These are phyloP conservation scores for Benitochromis conjunctus DNA, from an alignment of 2,113 vertebrate species.

Conservation along the genomic window DNA sequence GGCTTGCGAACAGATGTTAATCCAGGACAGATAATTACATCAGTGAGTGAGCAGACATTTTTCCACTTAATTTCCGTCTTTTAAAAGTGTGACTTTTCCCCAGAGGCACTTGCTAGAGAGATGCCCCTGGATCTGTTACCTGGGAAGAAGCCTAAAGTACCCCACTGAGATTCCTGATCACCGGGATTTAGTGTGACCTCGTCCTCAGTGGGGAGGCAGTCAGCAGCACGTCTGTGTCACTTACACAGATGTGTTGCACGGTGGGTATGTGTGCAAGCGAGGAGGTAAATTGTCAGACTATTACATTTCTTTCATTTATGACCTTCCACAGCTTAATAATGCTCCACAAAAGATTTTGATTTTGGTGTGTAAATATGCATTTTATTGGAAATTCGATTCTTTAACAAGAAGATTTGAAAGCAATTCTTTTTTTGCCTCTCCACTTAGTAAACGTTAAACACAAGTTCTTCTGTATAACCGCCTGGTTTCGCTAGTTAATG, in stretches of 20 bases:
- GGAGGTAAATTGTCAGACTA: slow-evolving; percentile 15
- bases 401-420: not conserved
- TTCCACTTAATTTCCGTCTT: slow-evolving; percentile 77
- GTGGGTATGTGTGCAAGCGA: not conserved
- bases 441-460: not conserved
- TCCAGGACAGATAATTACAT: slow-evolving; percentile 82
- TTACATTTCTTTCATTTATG: slow-evolving; percentile 13
- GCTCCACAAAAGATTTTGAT: not conserved
- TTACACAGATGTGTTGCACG: slow-evolving; percentile 11
- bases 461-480: not conserved
- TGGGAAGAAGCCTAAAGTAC: slow-evolving; percentile 56
- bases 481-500: not conserved
- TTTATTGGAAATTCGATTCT: slow-evolving; percentile 1
- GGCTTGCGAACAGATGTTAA: slow-evolving; percentile 77
- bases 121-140: slow-evolving; percentile 48
- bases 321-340: slow-evolving; percentile 4
- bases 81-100: slow-evolving; percentile 76
- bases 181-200: slow-evolving; percentile 46
- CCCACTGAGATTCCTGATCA: slow-evolving; percentile 52
- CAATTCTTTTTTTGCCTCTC: not conserved
- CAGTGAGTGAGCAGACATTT: slow-evolving; percentile 78
- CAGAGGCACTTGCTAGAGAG: slow-evolving; percentile 49
- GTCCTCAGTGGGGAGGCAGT: slow-evolving; percentile 40
- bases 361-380: not conserved
- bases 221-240: not conserved